Evolutionary conservation across 2,113 vertebrate species (phyloP).

Genomic region (Microcebus lehilahytsara): DNA sequence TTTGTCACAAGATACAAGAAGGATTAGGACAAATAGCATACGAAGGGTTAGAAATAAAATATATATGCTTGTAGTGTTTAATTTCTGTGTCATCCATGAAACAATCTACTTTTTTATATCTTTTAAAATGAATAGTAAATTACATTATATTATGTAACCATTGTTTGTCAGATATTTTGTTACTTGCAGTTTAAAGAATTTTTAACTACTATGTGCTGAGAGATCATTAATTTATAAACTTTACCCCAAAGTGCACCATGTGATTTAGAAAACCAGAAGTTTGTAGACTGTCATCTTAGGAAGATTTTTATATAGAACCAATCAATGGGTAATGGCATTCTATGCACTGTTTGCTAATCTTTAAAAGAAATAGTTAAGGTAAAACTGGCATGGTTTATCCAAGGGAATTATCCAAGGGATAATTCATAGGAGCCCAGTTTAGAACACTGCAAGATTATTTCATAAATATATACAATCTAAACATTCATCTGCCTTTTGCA

Average conservation of each 20-base stretch:
- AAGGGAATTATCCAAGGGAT: background rate
- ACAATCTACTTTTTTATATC: background rate
- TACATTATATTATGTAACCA: rapidly evolving
- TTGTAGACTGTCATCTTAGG: background rate
- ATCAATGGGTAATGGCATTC: background rate
- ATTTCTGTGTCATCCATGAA: background rate
- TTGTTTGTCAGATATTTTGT: background rate
- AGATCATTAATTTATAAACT: background rate
- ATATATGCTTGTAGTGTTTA: background rate
- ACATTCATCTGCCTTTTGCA: background rate
- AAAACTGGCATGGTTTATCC: background rate
- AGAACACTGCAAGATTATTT: background rate
- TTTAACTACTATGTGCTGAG: background rate
- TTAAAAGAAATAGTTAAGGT: background rate
- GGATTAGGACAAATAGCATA: background rate
- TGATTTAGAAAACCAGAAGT: background rate
- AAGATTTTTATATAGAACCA: background rate
- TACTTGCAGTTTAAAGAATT: background rate
- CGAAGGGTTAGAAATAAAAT: background rate
- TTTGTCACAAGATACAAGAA: background rate
- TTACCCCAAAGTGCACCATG: background rate
- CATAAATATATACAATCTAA: background rate
- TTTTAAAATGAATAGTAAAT: background rate
- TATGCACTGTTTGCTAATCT: background rate
- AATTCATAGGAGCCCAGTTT: background rate